These are phyloP conservation scores for Lophura nycthemera DNA, from an alignment of 2,113 vertebrate genomes.

Conservation along the genomic window DNA sequence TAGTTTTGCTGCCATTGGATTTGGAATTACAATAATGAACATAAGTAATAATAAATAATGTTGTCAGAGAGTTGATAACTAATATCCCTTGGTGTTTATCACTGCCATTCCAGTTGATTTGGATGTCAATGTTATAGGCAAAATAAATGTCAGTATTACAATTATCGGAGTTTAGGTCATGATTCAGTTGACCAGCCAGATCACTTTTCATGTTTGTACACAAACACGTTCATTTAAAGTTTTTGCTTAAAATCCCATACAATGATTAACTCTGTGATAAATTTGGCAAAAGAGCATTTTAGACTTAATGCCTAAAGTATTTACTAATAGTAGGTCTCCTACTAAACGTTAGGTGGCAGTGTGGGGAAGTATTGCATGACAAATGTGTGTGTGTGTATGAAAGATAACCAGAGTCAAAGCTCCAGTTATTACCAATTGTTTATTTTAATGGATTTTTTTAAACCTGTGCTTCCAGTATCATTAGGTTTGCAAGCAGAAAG, in stretches of 20 bases:
- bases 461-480: not conserved
- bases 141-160: not conserved
- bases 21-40: not conserved
- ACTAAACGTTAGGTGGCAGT: slow-evolving; percentile 26
- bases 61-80: not conserved
- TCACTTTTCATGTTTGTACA: not conserved
- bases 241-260: not conserved
- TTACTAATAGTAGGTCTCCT: not conserved
- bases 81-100: not conserved
- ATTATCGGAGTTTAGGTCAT: not conserved
- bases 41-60: not conserved
- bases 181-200: not conserved
- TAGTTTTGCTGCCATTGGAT: not conserved
- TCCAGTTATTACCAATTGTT: not conserved
- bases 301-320: not conserved
- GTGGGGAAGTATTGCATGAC: slow-evolving; percentile 19
- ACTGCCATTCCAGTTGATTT: not conserved
- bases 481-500: not conserved
- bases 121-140: not conserved
- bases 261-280: not conserved
- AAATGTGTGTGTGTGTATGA: not conserved
- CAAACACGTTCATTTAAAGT: not conserved
- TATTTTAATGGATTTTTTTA: not conserved
- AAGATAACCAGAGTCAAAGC: not conserved
- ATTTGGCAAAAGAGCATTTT: not conserved